Evolutionary conservation across 2,888 invertebrate species (phyloP), one percentile per base, ranked within the genome.

Genomic region (Bellardia pandia): DNA sequence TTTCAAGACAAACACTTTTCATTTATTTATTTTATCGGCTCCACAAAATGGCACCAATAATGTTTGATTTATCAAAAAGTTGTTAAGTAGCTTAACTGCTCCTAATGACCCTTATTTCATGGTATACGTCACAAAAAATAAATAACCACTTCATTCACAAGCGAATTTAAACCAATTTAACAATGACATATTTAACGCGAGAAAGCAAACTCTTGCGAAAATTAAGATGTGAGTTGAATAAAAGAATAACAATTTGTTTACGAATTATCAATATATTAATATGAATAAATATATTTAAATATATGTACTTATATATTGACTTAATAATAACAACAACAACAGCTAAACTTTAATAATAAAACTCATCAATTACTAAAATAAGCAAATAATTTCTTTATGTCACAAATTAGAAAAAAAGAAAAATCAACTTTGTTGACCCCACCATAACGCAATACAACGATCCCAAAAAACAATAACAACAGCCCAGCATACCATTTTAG

Each of bases 121-220:
- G 45, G 13, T 14, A 71, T 30, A 45, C 42, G 42, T 37, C 16
- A 58, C 45, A n/a, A 60, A n/a, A 58, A 51, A n/a, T 1, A 68
- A 48, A 14, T 14, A 30, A 68, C 37, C 23, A 14, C 13, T 62
- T 81, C 58, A 62, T 64, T 64, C 23, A 42, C 5, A 75, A 68
- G n/a, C n/a, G 11, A 8, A 68, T 75, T 75, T 75, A 82, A 82
- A 82, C 75, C 58, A 81, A 81, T 74, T 78, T 60, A 37, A n/a
- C 30, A 37, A 62, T 60, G 66, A 53, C 51, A 64, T 51, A 76
- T 74, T 74, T 45, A 33, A 74, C 42, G 8, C 5, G 1, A 60
- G 45, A 14, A 33, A 58, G 11, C 58, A 14, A 23, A 23, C 5
- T 11, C 23, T 13, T 66, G 6, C 6, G 6, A 33, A 56, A 71